Percentiles rank a stretch among this genome's conserved stretches.
These are phyloP conservation scores for Pogona vitticeps DNA, from an alignment of 2,113 vertebrate species.

Conservation along the genomic window DNA sequence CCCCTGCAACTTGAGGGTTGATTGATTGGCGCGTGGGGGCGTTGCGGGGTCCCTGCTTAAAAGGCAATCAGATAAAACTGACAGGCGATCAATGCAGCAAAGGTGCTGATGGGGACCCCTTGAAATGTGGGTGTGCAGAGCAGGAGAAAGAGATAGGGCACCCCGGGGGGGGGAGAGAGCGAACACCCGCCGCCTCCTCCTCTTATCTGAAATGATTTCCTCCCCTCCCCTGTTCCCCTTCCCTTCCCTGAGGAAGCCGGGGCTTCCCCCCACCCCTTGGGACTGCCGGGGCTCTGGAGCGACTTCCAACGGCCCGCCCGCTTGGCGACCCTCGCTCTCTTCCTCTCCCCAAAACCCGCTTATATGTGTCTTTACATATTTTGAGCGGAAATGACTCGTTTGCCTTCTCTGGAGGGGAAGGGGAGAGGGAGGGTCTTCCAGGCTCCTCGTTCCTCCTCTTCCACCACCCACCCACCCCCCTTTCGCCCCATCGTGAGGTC, in stretches of 20 bases:
- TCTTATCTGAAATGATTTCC: background rate
- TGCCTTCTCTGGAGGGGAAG: background rate
- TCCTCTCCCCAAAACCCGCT: background rate
- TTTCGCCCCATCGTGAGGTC: background rate
- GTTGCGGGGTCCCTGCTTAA: conserved; percentile 3
- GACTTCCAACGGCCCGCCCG: background rate
- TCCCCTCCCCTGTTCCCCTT: too few species aligned
- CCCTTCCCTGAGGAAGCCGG: background rate
- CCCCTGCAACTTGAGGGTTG: background rate
- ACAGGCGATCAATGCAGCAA: background rate
- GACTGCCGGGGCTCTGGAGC: background rate
- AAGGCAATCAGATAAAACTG: conserved; percentile 13
- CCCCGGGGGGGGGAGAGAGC: rapidly evolving
- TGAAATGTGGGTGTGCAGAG: background rate
- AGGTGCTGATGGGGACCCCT: background rate
- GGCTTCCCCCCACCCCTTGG: background rate
- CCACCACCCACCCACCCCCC: background rate
- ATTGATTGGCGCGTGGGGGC: background rate
- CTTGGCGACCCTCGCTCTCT: too few species aligned
- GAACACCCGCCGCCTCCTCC: background rate
- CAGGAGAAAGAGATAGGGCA: too few species aligned
- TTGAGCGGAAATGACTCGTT: conserved; percentile 8
- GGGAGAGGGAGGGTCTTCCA: background rate
- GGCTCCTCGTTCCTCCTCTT: background rate
- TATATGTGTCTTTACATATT: background rate